A percentile compares a stretch with the other conserved stretches of the same genome.
Conservation (phyloP, 2,888 invertebrate genomes). For the Eucriotettix oculatus region DNA sequence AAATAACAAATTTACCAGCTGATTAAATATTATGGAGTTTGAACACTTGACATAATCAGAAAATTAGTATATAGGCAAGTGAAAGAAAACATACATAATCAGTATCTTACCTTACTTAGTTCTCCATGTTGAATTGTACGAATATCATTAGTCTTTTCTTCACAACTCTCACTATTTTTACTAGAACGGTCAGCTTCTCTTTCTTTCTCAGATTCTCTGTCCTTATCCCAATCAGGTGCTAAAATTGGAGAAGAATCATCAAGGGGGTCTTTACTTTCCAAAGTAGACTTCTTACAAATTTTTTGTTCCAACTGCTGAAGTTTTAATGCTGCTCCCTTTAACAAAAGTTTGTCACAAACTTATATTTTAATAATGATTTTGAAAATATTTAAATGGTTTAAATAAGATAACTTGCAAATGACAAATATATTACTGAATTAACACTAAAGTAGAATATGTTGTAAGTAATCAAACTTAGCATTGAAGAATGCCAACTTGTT, state of each 20-base stretch:
- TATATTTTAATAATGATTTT: neutral
- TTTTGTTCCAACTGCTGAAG: slow-evolving; percentile 51
- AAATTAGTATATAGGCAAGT: too few species aligned
- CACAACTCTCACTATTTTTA: slow-evolving; percentile 23
- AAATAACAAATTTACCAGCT: too few species aligned
- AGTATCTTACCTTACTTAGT: too few species aligned
- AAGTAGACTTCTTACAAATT: slow-evolving; percentile 36
- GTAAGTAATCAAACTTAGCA: too few species aligned
- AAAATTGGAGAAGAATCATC: neutral
- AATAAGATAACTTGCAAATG: neutral
- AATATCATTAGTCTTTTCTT: slow-evolving; percentile 17
- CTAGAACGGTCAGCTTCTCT: slow-evolving; percentile 24
- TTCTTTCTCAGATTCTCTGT: slow-evolving; percentile 23
- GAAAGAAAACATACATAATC: too few species aligned
- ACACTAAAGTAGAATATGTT: too few species aligned
- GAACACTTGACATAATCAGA: too few species aligned
- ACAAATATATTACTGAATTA: too few species aligned
- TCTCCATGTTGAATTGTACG: slow-evolving; percentile 13
- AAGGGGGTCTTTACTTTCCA: slow-evolving; percentile 18
- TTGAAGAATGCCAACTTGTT: too few species aligned
- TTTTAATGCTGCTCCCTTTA: slow-evolving; percentile 43
- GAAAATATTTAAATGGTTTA: neutral
- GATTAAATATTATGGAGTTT: too few species aligned
- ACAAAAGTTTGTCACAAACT: neutral
- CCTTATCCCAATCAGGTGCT: slow-evolving; percentile 32